Base-by-base conservation (phyloP, 2,797 vertebrate species). In the Hydrolagus colliei region DNA sequence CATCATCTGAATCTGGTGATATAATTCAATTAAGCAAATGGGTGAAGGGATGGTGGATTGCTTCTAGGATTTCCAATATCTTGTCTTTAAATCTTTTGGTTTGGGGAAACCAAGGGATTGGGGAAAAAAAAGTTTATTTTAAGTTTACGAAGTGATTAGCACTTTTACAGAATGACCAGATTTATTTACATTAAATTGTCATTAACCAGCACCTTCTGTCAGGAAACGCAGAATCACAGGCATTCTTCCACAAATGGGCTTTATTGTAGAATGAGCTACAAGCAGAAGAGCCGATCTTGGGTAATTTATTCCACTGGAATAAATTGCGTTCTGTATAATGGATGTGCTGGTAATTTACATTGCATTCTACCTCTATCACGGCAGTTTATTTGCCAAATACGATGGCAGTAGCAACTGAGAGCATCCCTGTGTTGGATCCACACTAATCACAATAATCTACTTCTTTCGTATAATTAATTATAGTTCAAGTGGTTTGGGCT, bases 301-400 rank as follows among this genome's bases (percentile, higher is more conserved):
- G 6, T 32, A 18, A 67, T 82, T 82, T 32, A 67, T 65, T 14
- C 27, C 63, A 88, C 86, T 87, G 87, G 75, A 88, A 86, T 87
- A 89, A 90, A 88, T 89, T 32, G 27, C 13, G 2, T 27, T 82
- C 27, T 5, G 79, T 41, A 13, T 11, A 67, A 62, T 67, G 35
- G 32, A 27, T 22, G 27, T 12, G 35, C 65, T 27, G 0, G 27
- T 27, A 27, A 67, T 35, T 80, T 35, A 62, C 78, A 65, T 16
- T 67, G 27, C 65, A 82, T 68, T 22, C 27, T 65, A 18, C 63
- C 68, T 27, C 62, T 32, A 14, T 35, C 63, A 68, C 16, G 3
- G 4, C 67, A 80, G 1, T 35, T 27, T 20, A 22, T 80, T 35
- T 65, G 79, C 62, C 63, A 82, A 82, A 9, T 68, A 68, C 22